Conservation (phyloP, 2,797 vertebrate genomes). For the Odontamblyopus lacepedii region DNA sequence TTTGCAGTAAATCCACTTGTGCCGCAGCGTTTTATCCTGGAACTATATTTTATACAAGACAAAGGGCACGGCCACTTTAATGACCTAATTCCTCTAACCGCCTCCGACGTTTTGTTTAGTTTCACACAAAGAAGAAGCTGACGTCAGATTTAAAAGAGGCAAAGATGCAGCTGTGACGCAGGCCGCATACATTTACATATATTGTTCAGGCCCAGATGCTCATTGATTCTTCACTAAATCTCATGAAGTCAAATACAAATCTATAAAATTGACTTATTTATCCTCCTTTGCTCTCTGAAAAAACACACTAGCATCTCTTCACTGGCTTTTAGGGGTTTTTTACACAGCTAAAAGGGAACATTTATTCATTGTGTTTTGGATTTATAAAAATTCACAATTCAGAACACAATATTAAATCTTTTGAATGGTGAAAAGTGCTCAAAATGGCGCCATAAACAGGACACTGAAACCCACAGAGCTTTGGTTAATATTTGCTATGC, state of each 20-base stretch:
- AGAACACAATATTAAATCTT: too few species aligned
- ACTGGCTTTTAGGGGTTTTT: too few species aligned
- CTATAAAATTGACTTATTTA: background rate
- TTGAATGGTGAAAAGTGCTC: too few species aligned
- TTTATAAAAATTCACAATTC: too few species aligned
- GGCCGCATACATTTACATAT: background rate
- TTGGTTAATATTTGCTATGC: too few species aligned
- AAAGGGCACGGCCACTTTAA: background rate
- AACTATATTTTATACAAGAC: background rate
- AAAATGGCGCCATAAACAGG: too few species aligned
- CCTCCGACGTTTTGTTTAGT: background rate
- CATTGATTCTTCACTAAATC: background rate
- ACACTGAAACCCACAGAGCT: too few species aligned
- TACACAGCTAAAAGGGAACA: background rate
- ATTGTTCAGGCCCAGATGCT: too few species aligned
- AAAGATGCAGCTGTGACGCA: conserved; percentile 9
- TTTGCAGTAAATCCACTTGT: background rate
- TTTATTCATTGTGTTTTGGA: background rate
- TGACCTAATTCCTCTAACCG: background rate
- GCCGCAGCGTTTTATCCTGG: background rate
- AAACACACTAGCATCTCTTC: too few species aligned
- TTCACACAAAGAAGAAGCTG: conserved; percentile 2
- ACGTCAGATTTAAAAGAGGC: conserved; percentile 15
- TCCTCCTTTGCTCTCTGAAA: too few species aligned
- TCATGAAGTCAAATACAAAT: background rate